Evolutionary conservation across 1,140 invertebrate genomes (phyloP).

Genomic region (Caligus rogercresseyi): DNA sequence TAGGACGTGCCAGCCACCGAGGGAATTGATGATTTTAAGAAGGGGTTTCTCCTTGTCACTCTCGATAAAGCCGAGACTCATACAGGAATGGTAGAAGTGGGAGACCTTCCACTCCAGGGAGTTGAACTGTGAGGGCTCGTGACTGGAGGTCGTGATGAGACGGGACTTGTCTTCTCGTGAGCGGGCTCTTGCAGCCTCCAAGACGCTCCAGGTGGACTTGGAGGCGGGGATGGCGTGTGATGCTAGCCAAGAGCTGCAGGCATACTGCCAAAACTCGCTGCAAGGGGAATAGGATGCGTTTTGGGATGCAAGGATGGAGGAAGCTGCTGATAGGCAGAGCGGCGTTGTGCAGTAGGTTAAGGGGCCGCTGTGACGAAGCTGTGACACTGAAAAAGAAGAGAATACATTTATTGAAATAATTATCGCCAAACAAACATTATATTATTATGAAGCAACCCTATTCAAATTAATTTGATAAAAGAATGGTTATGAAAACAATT

Average conservation of each 20-base stretch:
- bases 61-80: slow-evolving; percentile 30
- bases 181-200: neutral
- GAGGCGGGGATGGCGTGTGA: neutral
- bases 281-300: slow-evolving; percentile 12
- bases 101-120: slow-evolving; percentile 31
- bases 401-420: neutral
- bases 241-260: slow-evolving; percentile 2
- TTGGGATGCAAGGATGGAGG: neutral
- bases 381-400: slow-evolving; percentile 13
- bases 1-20: slow-evolving; percentile 25
- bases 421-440: neutral
- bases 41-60: slow-evolving; percentile 28
- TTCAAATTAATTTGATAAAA: neutral
- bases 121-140: slow-evolving; percentile 25
- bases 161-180: neutral
- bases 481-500: neutral
- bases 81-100: slow-evolving; percentile 32
- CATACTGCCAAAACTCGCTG: slow-evolving; percentile 5
- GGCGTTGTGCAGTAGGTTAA: slow-evolving; percentile 11
- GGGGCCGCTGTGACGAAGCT: slow-evolving; percentile 15
- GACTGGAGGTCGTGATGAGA: slow-evolving; percentile 11
- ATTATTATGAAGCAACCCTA: too few relatives aligned
- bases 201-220: slow-evolving; percentile 4
- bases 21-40: slow-evolving; percentile 27
- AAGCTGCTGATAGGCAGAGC: slow-evolving; percentile 10